Percentiles rank a stretch among this genome's conserved stretches.
Evolutionary conservation across 1,140 invertebrate genomes (phyloP).

Genomic region (Tachypleus tridentatus): DNA sequence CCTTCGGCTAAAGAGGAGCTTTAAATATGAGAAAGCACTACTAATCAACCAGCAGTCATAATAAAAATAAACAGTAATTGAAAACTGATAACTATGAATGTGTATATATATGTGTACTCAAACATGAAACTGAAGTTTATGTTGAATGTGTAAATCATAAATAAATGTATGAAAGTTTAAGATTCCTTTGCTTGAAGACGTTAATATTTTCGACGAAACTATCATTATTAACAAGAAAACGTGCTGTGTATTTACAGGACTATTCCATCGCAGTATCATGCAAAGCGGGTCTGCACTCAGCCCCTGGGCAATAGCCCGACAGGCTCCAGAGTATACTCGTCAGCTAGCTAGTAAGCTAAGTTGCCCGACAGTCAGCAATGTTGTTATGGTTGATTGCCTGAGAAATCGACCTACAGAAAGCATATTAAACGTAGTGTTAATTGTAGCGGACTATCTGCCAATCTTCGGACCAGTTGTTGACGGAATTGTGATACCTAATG

Average conservation of each 20-base stretch:
- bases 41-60: no score
- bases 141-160: no score
- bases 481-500: slow-evolving; percentile 40
- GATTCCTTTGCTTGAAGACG: no score
- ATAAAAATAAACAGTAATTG: no score
- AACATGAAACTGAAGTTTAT: no score
- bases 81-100: no score
- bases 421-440: slow-evolving; percentile 49
- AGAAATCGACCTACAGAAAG: slow-evolving; percentile 52
- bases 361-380: slow-evolving; percentile 35
- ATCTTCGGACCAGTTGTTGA: slow-evolving; percentile 81
- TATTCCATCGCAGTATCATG: slow-evolving; percentile 57
- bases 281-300: slow-evolving; percentile 64
- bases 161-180: no score
- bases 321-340: slow-evolving; percentile 21
- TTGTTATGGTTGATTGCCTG: slow-evolving; percentile 66
- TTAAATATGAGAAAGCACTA: no score
- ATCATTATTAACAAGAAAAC: no score
- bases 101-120: no score
- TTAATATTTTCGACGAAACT: no score
- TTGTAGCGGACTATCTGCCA: slow-evolving; percentile 65
- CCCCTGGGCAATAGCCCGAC: slow-evolving; percentile 50
- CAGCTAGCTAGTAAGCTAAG: slow-evolving; percentile 18
- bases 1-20: no score
- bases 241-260: slow-evolving; percentile 36